A percentile compares a stretch with the other conserved stretches of the same genome.
These are phyloP conservation scores for Laterallus jamaicensis DNA, from an alignment of 2,113 vertebrate genomes.

Conservation along the genomic window DNA sequence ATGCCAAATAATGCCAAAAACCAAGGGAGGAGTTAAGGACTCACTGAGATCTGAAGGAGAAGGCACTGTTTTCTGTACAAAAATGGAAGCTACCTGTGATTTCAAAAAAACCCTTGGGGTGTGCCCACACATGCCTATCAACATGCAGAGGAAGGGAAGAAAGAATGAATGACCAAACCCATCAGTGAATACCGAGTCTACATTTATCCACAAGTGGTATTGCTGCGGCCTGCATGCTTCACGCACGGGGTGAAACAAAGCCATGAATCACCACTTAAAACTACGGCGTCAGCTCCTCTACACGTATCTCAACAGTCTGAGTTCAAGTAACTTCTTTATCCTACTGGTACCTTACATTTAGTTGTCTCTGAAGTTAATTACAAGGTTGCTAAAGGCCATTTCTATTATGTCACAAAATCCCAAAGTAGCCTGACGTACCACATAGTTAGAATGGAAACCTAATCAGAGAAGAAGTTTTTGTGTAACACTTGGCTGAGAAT, in stretches of 20 bases:
- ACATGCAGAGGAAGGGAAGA: not conserved
- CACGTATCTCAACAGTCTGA: not conserved
- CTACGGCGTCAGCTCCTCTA: not conserved
- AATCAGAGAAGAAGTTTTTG: not conserved
- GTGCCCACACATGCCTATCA: accelerated
- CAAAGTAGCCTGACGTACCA: not conserved
- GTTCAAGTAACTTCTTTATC: not conserved
- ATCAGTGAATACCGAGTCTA: not conserved
- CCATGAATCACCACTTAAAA: not conserved
- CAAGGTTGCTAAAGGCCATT: not conserved
- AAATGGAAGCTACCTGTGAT: not conserved
- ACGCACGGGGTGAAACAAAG: not conserved
- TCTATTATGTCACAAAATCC: not conserved
- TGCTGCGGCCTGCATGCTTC: not conserved
- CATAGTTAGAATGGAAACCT: not conserved
- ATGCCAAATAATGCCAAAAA: not conserved
- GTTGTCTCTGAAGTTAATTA: not conserved
- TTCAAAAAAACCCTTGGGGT: not conserved
- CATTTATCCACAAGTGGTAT: not conserved
- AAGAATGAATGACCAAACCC: not conserved
- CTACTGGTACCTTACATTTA: accelerated
- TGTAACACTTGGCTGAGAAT: not conserved
- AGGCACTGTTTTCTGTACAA: not conserved
- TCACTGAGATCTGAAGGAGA: not conserved
- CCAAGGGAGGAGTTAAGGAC: not conserved